These are phyloP conservation scores for Acromyrmex echinatior DNA, from an alignment of 1,140 invertebrate genomes.

Conservation along the genomic window DNA sequence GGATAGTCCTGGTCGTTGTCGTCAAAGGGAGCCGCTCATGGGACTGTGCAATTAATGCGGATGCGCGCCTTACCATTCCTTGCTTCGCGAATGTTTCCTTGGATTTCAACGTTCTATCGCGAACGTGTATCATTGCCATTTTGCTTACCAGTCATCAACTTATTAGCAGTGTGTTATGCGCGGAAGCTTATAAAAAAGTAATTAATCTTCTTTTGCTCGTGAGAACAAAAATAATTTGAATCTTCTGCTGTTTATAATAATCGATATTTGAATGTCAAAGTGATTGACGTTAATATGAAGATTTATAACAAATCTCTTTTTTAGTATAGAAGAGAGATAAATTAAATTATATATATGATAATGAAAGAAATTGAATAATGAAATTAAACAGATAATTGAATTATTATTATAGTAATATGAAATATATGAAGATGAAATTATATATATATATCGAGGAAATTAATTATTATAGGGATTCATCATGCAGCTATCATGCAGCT, in stretches of 20 bases:
- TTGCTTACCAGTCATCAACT: constrained; percentile 48
- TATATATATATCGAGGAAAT: not conserved
- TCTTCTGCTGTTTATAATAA: not conserved
- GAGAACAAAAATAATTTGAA: constrained; percentile 27
- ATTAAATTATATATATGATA: constrained; percentile 2
- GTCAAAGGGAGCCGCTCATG: constrained; percentile 80
- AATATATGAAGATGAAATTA: not conserved
- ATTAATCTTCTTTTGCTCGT: constrained; percentile 11
- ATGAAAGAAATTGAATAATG: not conserved
- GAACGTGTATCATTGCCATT: constrained; percentile 12
- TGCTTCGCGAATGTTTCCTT: constrained; percentile 32
- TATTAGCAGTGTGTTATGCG: constrained; percentile 52
- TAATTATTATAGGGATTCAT: not conserved
- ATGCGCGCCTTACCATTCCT: constrained; percentile 54
- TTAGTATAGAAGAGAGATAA: not conserved
- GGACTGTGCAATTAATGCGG: constrained; percentile 72
- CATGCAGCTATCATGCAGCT: not conserved
- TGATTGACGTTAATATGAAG: not conserved
- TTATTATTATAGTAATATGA: constrained; percentile 5
- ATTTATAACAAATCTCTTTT: not conserved
- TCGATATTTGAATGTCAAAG: not conserved
- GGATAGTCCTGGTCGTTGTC: constrained; percentile 68
- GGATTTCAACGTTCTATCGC: constrained; percentile 52
- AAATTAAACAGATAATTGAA: not conserved
- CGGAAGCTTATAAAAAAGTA: constrained; percentile 47